phyloP scores from a whole-genome alignment of 1,140 invertebrate genomes.

The Drosophila varians region DNA sequence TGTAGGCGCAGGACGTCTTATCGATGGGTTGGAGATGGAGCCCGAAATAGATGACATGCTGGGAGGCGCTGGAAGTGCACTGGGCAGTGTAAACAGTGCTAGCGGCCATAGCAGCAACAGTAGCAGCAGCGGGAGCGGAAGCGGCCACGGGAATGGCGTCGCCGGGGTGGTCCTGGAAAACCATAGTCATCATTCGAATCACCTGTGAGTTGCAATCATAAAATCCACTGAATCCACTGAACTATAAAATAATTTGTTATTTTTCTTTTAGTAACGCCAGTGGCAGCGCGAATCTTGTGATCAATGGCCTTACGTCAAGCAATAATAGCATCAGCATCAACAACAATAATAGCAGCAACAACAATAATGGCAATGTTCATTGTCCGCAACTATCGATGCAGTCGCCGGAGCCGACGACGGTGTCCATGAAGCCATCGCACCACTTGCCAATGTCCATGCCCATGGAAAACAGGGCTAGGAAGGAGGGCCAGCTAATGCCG shows the following conservation, averaged over 20 bases:
- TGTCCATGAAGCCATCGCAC: slow-evolving; percentile 28
- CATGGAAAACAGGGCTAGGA: slow-evolving; percentile 28
- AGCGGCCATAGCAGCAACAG: slow-evolving; percentile 61
- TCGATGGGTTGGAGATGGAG: slow-evolving; percentile 80
- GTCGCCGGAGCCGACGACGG: slow-evolving; percentile 21
- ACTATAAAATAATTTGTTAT: background rate
- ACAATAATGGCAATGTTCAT: slow-evolving; percentile 46
- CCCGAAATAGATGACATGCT: slow-evolving; percentile 79
- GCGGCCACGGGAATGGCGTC: slow-evolving; percentile 56
- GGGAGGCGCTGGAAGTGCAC: slow-evolving; percentile 51
- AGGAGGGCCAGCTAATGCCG: slow-evolving; percentile 31
- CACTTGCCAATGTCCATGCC: slow-evolving; percentile 48
- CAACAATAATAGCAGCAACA: slow-evolving; percentile 47
- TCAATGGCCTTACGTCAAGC: slow-evolving; percentile 82
- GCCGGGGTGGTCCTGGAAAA: slow-evolving; percentile 48
- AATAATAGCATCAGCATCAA: slow-evolving; percentile 75
- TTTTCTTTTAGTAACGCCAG: slow-evolving; percentile 39
- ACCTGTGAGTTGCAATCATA: slow-evolving; percentile 50
- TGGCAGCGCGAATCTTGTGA: slow-evolving; percentile 70
- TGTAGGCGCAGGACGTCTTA: slow-evolving; percentile 76
- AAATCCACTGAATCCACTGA: background rate
- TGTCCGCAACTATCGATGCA: slow-evolving; percentile 36
- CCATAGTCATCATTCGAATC: slow-evolving; percentile 57
- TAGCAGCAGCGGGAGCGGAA: slow-evolving; percentile 62
- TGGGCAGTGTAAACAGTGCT: slow-evolving; percentile 59